Evolutionary conservation across 2,797 vertebrate genomes (phyloP).

Genomic region (Philypnodon macrostomus): DNA sequence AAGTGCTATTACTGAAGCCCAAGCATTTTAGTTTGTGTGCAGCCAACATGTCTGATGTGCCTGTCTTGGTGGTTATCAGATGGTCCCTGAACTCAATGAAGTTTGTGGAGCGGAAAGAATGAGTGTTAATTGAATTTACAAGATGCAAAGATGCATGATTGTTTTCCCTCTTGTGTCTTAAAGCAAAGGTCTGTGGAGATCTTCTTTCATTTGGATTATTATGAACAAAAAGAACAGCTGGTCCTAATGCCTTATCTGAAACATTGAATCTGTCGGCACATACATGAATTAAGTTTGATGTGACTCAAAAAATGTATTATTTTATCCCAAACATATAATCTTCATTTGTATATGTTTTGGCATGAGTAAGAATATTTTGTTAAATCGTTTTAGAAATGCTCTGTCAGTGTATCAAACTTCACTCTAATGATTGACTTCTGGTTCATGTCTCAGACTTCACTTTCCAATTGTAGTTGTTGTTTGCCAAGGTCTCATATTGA

Average conservation of each 20-base stretch:
- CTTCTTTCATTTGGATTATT: no score
- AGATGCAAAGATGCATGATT: conserved; percentile 14
- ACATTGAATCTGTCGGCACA: no score
- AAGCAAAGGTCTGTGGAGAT: no score
- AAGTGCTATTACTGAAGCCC: conserved; percentile 33
- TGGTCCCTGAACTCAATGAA: conserved; percentile 41
- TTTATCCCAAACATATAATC: no score
- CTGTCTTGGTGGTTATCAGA: conserved; percentile 28
- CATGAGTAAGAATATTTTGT: no score
- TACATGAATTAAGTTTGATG: no score
- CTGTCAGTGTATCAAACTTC: background rate
- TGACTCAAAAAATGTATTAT: no score
- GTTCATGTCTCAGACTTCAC: conserved; percentile 25
- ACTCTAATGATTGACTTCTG: background rate
- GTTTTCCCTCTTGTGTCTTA: background rate
- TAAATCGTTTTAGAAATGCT: no score
- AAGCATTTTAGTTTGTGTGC: no score
- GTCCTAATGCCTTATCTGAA: no score
- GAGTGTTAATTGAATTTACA: conserved; percentile 31
- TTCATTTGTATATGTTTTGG: no score
- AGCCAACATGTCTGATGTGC: conserved; percentile 42
- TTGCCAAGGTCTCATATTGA: conserved; percentile 2
- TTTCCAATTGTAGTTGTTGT: conserved; percentile 2
- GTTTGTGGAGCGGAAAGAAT: conserved; percentile 54
- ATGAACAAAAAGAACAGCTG: no score